phyloP scores from a whole-genome alignment of 2,888 invertebrate genomes.

The Cenopis cana region DNA sequence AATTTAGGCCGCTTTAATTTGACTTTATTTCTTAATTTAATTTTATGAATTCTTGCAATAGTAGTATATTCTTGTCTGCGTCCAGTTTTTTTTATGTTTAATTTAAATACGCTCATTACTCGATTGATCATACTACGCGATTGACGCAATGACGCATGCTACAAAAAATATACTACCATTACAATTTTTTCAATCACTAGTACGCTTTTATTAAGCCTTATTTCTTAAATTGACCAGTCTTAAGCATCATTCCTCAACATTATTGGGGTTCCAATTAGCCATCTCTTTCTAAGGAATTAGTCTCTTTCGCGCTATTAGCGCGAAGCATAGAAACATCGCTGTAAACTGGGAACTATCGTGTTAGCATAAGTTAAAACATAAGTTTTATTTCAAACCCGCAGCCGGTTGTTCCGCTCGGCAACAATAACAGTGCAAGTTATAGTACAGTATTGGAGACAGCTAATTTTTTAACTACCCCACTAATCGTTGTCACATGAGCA shows the following conservation, averaged over 20 bases:
- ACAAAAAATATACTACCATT: neutral
- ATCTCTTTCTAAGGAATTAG: neutral
- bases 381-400: too few species aligned
- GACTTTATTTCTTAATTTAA: conserved; percentile 8
- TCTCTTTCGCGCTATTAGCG: neutral
- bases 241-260: conserved; percentile 8
- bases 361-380: too few species aligned
- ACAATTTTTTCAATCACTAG: neutral
- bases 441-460: neutral
- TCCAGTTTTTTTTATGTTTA: too few species aligned
- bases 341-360: too few species aligned
- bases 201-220: conserved; percentile 7
- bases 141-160: neutral
- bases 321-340: neutral
- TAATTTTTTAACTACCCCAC: neutral
- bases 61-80: neutral
- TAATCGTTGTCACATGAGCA: conserved; percentile 10
- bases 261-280: neutral
- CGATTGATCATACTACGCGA: neutral
- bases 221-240: conserved; percentile 39
- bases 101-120: too few species aligned
- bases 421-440: too few species aligned
- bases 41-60: neutral
- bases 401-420: too few species aligned
- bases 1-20: conserved; percentile 30